Evolutionary conservation across 2,888 invertebrate genomes (phyloP), one percentile per base, ranked within the genome.

Genomic region (Pristionchus exspectatus): DNA sequence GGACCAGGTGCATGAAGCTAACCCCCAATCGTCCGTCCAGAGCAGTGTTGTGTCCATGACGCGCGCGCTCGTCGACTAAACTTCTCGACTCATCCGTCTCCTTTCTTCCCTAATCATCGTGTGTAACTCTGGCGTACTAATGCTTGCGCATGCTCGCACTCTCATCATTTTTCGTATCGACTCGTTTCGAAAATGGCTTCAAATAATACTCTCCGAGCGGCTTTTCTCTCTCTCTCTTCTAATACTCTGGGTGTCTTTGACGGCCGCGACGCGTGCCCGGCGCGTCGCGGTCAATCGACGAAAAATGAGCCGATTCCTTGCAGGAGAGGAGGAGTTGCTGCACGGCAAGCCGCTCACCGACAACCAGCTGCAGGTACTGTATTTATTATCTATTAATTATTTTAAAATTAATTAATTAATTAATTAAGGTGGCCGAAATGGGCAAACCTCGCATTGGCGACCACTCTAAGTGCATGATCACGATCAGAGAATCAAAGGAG

Each of bases 401-500:
- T 59, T 59, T 59, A n/a, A 12, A 66, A 2, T 66, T 7, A n/a
- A 5, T 66, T 10, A n/a, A 59, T 59, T 4, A 59, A 2, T 21
- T 7, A 72, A 72, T 72, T 72, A 12, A 72, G 72, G 93, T 96
- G 59, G 95, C 95, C 12, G 96, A 96, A 90, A 96, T 98, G 96
- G 99, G 99, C 59, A 97, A 97, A 95, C 99, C 99, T 7, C 96
- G 97, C 93, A 96, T 98, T 91, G 99, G 99, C 5, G 98, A 98
- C 93, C 96, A 97, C 95, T 97, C 96, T 92, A 96, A 97, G 93
- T 97, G 97, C 90, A 97, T 97, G 96, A 97, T 99, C 94, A 97
- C 98, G 95, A 97, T 99, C 95, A 98, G 97, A 95, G 99, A 99
- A 96, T 98, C 98, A 96, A 98, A 98, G 96, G 99, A 99, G 96